Percentiles rank a stretch among this genome's conserved stretches.
Evolutionary conservation across 2,113 vertebrate species (phyloP).

Genomic region (Stigmatopora argus): DNA sequence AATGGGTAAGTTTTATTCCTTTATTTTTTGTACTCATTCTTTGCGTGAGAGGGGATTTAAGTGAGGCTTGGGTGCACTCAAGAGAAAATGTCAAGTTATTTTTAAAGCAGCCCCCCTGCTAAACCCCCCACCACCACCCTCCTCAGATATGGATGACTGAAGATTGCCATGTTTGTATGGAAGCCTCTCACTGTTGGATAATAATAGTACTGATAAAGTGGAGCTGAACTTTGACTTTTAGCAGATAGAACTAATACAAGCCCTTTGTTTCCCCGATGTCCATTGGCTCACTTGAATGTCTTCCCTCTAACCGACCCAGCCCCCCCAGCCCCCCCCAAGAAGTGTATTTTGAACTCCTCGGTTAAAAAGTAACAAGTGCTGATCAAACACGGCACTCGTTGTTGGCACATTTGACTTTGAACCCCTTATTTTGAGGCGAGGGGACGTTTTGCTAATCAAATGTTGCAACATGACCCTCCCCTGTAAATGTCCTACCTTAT

Average conservation of each 20-base stretch:
- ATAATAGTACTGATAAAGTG: not conserved
- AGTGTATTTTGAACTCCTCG: not conserved
- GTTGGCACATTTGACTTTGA: not conserved
- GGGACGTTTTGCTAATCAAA: not conserved
- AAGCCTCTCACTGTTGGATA: not conserved
- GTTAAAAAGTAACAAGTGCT: conserved; percentile 9
- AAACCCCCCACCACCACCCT: not conserved
- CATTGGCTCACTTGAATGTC: conserved; percentile 3
- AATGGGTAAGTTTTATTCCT: conserved; percentile 67
- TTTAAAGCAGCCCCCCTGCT: not conserved
- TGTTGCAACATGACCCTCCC: not conserved
- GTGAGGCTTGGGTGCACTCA: not conserved
- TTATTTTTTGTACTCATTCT: not conserved
- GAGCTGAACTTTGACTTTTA: conserved; percentile 44
- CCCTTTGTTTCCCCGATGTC: not conserved
- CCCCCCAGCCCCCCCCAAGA: not conserved
- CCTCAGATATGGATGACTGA: not conserved
- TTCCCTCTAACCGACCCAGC: not conserved
- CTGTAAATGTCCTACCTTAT: not conserved
- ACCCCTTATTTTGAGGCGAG: not conserved
- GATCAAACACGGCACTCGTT: conserved; percentile 1
- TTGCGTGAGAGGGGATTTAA: not conserved
- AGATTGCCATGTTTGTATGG: conserved; percentile 3
- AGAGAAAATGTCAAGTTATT: conserved; percentile 8
- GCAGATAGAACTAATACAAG: conserved; percentile 22